phyloP scores from a whole-genome alignment of 2,888 invertebrate genomes.

The Timema cristinae region DNA sequence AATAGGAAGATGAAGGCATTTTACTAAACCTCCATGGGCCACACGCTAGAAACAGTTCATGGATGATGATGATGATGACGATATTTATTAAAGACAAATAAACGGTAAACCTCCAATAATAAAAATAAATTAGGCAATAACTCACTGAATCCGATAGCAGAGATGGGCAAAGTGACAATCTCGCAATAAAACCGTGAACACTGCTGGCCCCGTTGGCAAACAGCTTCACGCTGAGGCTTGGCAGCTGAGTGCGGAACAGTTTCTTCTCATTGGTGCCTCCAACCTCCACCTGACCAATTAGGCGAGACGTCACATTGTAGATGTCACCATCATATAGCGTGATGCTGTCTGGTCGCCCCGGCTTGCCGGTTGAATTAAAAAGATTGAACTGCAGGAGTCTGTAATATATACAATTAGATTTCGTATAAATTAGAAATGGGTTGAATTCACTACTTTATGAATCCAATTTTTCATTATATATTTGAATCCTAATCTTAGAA shows the following conservation, averaged over 20 bases:
- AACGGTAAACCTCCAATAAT: too few relatives aligned
- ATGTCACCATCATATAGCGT: conserved; percentile 90
- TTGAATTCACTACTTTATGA: too few relatives aligned
- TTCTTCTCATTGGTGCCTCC: conserved; percentile 67
- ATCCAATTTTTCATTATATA: too few relatives aligned
- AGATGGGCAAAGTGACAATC: conserved; percentile 89
- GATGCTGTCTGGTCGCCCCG: conserved; percentile 78
- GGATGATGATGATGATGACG: too few relatives aligned
- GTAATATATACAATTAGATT: conserved; percentile 23
- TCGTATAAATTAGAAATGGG: too few relatives aligned
- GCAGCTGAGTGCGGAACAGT: conserved; percentile 68
- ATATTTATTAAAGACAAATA: too few relatives aligned
- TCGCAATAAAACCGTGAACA: conserved; percentile 97
- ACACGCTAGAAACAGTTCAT: too few relatives aligned
- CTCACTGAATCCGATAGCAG: conserved; percentile 85
- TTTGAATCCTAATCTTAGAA: too few relatives aligned
- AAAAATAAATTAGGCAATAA: conserved; percentile 34
- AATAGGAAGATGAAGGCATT: too few relatives aligned
- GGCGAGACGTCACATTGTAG: conserved; percentile 65
- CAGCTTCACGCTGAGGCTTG: conserved; percentile 82
- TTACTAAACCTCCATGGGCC: too few relatives aligned
- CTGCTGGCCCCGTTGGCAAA: conserved; percentile 94
- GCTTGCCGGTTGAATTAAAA: conserved; percentile 79
- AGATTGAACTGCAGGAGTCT: conserved; percentile 85
- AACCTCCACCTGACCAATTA: conserved; percentile 68